Conservation (phyloP, 2,888 invertebrate species). For the Sturmia bella region DNA sequence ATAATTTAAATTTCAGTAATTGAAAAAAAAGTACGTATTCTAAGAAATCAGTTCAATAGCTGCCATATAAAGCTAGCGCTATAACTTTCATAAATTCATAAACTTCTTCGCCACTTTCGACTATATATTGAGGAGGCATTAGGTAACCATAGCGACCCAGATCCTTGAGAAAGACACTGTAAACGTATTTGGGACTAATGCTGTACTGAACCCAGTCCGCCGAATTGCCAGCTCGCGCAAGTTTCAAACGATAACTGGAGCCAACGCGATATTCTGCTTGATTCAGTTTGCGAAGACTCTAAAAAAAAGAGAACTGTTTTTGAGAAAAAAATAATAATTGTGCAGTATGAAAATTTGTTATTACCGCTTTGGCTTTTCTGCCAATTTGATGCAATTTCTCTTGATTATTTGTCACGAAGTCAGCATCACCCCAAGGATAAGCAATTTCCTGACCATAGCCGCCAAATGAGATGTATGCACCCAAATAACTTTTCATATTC, state of each 20-base stretch:
- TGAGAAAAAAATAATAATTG: slow-evolving; percentile 9
- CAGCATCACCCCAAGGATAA: slow-evolving; percentile 81
- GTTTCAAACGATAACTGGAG: slow-evolving; percentile 77
- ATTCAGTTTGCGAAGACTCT: slow-evolving; percentile 77
- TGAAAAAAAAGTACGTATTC: background rate
- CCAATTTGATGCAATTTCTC: slow-evolving; percentile 75
- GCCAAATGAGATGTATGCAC: slow-evolving; percentile 78
- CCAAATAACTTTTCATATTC: slow-evolving; percentile 77
- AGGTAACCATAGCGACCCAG: slow-evolving; percentile 80
- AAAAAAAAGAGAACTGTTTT: slow-evolving; percentile 41
- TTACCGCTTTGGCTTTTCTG: slow-evolving; percentile 74
- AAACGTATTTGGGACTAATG: slow-evolving; percentile 77
- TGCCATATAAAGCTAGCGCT: slow-evolving; percentile 73
- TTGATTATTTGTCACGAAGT: slow-evolving; percentile 78
- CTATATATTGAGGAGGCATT: slow-evolving; percentile 79
- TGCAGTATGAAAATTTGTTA: background rate
- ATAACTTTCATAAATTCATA: slow-evolving; percentile 78
- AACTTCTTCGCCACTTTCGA: slow-evolving; percentile 79
- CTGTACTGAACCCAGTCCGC: slow-evolving; percentile 79
- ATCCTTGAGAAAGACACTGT: slow-evolving; percentile 78
- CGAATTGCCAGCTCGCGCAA: slow-evolving; percentile 79
- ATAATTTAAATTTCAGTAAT: background rate
- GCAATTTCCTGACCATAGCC: slow-evolving; percentile 83
- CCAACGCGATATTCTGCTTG: slow-evolving; percentile 78
- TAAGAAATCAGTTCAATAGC: slow-evolving; percentile 33